Base-by-base conservation (phyloP, 1,140 invertebrate genomes). In the Drosophila biarmipes region DNA sequence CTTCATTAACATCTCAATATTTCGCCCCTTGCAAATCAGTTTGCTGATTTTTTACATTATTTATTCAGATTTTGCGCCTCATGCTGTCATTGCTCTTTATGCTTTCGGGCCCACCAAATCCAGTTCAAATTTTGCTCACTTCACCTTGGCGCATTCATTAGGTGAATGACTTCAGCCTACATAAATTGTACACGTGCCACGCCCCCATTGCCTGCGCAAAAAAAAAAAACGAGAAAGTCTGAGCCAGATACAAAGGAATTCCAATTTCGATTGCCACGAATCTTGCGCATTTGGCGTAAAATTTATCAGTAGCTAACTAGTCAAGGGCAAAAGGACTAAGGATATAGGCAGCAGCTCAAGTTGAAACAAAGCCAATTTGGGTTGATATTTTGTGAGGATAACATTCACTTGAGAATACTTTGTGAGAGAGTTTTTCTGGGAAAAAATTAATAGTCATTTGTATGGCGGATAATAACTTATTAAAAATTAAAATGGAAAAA, bases 1-100 rank as follows among this genome's bases (percentile, higher is more conserved):
- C 84, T 89, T 87, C 79, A 84, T 87, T 81, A 87, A 78, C 84
- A 87, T 87, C 89, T 87, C 79, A 87, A 87, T 87, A 87, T 82
- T 87, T 78, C 52, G 24, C 46, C 54, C 42, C 29, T 56, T 67
- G 49, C 51, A 69, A 71, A 73, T 84, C 64, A 84, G 77, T 82
- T 86, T 73, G 51, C 71, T 63, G 64, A 72, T 71, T 76, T 64
- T 77, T 69, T 40, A 69, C 64, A 84, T 87, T 87, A 87, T 89
- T 89, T 77, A 87, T 89, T 89, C 84, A 84, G 75, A 82, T 73
- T 87, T 81, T 81, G 51, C 69, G 73, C 81, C 81, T 86, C 73
- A 74, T 86, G 81, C 82, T 82, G 78, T 72, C 78, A 77, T 69
- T 84, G 79, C 69, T 69, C 61, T 62, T 75, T 68, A 56, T 54